phyloP scores from a whole-genome alignment of 1,140 invertebrate species.

The Homalodisca vitripennis region DNA sequence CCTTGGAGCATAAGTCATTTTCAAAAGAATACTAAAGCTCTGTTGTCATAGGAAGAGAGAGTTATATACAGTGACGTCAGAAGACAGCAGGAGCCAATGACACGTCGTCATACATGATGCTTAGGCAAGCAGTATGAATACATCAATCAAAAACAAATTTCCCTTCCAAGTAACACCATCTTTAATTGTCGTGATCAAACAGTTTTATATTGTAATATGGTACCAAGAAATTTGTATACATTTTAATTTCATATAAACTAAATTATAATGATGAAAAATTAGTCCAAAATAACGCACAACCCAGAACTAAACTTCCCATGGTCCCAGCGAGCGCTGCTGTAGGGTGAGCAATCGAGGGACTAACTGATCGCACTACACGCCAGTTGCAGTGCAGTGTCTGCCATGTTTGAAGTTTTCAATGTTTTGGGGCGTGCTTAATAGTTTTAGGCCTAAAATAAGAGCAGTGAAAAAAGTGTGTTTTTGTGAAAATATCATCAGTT shows the following conservation, averaged over 20 bases:
- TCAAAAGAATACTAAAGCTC: slow-evolving; percentile 27
- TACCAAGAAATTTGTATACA: no score
- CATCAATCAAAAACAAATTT: slow-evolving; percentile 5
- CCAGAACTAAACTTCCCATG: neutral
- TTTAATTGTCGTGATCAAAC: no score
- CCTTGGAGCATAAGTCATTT: slow-evolving; percentile 24
- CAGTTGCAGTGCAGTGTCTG: slow-evolving; percentile 34
- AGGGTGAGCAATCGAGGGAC: slow-evolving; percentile 15
- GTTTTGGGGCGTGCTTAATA: slow-evolving; percentile 32
- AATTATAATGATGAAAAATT: no score
- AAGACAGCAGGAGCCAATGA: slow-evolving; percentile 35
- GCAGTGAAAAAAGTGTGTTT: slow-evolving; percentile 1
- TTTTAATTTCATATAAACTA: no score
- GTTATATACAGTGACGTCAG: slow-evolving; percentile 30
- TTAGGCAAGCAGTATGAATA: slow-evolving; percentile 12
- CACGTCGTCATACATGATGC: slow-evolving; percentile 30
- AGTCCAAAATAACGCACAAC: no score
- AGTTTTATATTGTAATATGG: no score
- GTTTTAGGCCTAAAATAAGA: slow-evolving; percentile 14
- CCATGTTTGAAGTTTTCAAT: slow-evolving; percentile 33
- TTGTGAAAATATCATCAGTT: neutral
- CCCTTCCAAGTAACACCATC: no score
- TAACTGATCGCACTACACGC: slow-evolving; percentile 26
- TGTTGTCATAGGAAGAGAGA: slow-evolving; percentile 31
- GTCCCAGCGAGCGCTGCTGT: slow-evolving; percentile 28